Evolutionary conservation across 1,140 invertebrate species (phyloP).

Genomic region (Triops cancriformis): DNA sequence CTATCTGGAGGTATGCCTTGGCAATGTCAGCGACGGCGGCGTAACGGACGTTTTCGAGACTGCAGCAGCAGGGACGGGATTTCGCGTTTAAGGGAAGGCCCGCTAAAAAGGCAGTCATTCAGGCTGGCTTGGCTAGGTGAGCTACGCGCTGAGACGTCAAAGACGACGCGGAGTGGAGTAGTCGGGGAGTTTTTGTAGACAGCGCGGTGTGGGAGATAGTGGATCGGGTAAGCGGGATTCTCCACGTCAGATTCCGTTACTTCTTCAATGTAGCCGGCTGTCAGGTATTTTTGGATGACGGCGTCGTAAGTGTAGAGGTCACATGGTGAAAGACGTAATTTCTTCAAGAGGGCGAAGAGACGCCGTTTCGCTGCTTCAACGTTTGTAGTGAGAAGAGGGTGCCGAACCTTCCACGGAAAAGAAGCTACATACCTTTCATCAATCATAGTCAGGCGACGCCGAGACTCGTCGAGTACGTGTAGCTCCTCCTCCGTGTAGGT

Average conservation of each 20-base stretch:
- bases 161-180: no score
- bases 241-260: not conserved
- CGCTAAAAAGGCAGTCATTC: not conserved
- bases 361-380: not conserved
- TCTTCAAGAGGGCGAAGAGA: not conserved
- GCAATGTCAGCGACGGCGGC: slow-evolving; percentile 4
- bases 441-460: no score
- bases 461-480: no score
- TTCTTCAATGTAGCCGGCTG: not conserved
- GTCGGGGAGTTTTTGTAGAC: slow-evolving; percentile 6
- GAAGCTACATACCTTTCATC: no score
- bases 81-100: not conserved
- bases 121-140: not conserved
- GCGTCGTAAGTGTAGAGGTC: no score
- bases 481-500: no score
- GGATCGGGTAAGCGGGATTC: not conserved
- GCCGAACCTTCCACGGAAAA: not conserved
- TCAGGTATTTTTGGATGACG: no score
- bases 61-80: not conserved
- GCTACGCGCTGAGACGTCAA: not conserved
- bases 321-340: not conserved
- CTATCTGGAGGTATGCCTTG: slow-evolving; percentile 11
- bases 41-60: not conserved
- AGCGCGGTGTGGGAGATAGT: not conserved
- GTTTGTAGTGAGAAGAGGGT: not conserved